phyloP scores from a whole-genome alignment of 2,888 invertebrate genomes.

The Perizoma affinitatum region DNA sequence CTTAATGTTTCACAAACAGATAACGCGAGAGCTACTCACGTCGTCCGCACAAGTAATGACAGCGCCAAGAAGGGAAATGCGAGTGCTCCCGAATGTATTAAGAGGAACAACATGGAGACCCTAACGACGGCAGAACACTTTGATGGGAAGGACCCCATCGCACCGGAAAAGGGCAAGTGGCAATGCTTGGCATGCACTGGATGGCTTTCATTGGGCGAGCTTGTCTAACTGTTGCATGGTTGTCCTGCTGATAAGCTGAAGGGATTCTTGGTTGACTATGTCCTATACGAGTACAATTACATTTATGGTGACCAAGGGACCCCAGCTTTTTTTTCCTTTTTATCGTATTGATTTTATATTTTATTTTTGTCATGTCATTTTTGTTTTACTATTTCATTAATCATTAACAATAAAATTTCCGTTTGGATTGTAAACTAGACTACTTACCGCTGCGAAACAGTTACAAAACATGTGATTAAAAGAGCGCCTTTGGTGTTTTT shows the following conservation, averaged over 20 bases:
- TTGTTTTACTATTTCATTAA: slow-evolving; percentile 17
- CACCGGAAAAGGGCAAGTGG: slow-evolving; percentile 63
- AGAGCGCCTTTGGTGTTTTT: not conserved
- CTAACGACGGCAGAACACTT: slow-evolving; percentile 76
- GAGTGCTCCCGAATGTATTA: slow-evolving; percentile 65
- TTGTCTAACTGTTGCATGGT: slow-evolving; percentile 15
- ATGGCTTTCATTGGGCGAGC: slow-evolving; percentile 33
- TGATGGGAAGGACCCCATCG: slow-evolving; percentile 69
- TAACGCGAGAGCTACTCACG: slow-evolving; percentile 70
- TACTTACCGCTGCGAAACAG: not conserved
- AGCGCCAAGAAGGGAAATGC: slow-evolving; percentile 75
- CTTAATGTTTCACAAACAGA: slow-evolving; percentile 46
- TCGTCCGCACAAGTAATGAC: slow-evolving; percentile 77
- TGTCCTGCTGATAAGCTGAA: not conserved
- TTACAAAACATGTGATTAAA: not conserved
- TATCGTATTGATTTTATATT: slow-evolving; percentile 1
- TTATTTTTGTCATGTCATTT: slow-evolving; percentile 28
- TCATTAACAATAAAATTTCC: slow-evolving; percentile 20
- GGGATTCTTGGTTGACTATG: too few species aligned
- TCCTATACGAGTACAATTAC: too few species aligned
- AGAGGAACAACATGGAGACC: slow-evolving; percentile 76
- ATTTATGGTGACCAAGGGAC: too few species aligned
- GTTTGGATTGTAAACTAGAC: not conserved
- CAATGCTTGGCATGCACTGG: slow-evolving; percentile 29
- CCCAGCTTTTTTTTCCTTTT: slow-evolving; percentile 2